These are phyloP conservation scores for Pedetes capensis DNA, from an alignment of 2,113 vertebrate genomes.

Conservation along the genomic window DNA sequence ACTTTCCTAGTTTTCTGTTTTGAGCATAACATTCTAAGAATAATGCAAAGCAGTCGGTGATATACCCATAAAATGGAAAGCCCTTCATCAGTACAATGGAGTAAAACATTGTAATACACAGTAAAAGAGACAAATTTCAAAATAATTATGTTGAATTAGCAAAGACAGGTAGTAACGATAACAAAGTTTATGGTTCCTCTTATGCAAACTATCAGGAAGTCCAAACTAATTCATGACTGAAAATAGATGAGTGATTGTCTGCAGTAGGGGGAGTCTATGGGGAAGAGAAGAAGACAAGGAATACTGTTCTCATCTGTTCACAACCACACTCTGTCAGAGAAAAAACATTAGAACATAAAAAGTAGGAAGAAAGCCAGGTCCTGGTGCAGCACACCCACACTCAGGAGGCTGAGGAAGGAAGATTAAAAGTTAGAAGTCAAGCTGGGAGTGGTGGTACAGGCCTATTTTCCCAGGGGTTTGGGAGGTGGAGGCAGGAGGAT, in stretches of 20 bases:
- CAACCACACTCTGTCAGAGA: neutral
- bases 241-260: neutral
- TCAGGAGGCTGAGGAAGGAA: too few species aligned
- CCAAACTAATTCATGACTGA: neutral
- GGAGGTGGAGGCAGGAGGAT: too few species aligned
- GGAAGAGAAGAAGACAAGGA: too few species aligned
- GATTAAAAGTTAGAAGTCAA: too few species aligned
- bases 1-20: neutral
- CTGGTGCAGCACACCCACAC: too few species aligned
- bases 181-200: fast-evolving
- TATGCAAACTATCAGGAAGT: neutral
- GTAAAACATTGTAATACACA: too few species aligned
- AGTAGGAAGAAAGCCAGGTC: neutral
- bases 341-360: neutral
- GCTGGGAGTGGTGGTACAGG: too few species aligned
- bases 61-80: neutral
- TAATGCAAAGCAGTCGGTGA: neutral
- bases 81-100: neutral
- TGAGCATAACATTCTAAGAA: neutral
- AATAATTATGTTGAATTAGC: neutral
- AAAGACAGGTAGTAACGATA: neutral
- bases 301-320: neutral
- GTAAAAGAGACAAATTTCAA: neutral
- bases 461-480: too few species aligned
- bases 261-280: too few species aligned